phyloP scores from a whole-genome alignment of 2,888 invertebrate species.

The Heliconius aoede region DNA sequence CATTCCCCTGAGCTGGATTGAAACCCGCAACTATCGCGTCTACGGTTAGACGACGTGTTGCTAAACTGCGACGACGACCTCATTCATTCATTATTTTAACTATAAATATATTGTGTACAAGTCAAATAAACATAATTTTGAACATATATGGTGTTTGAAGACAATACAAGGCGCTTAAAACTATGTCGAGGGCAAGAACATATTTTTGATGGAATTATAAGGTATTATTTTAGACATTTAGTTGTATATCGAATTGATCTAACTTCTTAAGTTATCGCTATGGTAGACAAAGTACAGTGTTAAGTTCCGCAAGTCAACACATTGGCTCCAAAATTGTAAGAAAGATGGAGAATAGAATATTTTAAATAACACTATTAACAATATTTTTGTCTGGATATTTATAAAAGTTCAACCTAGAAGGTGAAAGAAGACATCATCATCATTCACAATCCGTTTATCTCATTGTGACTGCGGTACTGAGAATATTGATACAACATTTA shows the following conservation, averaged over 20 bases:
- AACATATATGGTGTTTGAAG: slow-evolving; percentile 10
- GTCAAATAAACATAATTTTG: background rate
- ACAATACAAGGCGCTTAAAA: slow-evolving; percentile 29
- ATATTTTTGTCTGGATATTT: background rate
- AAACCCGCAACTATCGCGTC: no score
- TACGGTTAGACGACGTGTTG: no score
- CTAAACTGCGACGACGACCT: no score
- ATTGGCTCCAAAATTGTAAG: background rate
- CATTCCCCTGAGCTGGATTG: no score
- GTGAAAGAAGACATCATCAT: background rate
- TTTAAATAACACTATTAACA: no score
- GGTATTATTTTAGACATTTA: background rate
- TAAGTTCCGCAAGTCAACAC: background rate
- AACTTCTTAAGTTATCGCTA: background rate
- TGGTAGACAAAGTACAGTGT: background rate
- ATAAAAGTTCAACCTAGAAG: background rate
- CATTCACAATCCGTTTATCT: background rate
- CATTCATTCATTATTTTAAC: background rate
- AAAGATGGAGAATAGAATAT: background rate
- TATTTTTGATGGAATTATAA: slow-evolving; percentile 4
- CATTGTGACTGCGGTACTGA: background rate
- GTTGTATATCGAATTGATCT: no score
- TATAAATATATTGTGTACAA: background rate
- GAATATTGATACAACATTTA: slow-evolving; percentile 14
- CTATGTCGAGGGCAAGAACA: slow-evolving; percentile 39